A percentile compares a stretch with the other conserved stretches of the same genome.
Evolutionary conservation across 2,888 invertebrate genomes (phyloP).

Genomic region (Petrolisthes cinctipes): DNA sequence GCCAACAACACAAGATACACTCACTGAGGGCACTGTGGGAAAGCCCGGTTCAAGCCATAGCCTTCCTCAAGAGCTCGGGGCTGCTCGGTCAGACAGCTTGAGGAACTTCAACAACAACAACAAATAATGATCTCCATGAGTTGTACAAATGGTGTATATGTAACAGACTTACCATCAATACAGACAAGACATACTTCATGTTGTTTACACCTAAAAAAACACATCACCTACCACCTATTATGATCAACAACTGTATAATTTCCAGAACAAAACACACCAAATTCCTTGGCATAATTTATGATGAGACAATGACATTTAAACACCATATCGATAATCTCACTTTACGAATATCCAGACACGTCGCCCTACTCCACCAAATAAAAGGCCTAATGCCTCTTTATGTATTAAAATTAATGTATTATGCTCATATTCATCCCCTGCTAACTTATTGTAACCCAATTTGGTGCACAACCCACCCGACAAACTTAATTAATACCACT

Average conservation of each 20-base stretch:
- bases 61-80: too few species aligned
- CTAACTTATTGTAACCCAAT: neutral
- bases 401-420: neutral
- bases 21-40: too few species aligned
- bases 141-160: neutral
- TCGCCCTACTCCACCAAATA: too few species aligned
- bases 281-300: neutral
- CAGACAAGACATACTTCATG: neutral
- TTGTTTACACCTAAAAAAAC: neutral
- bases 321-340: too few species aligned
- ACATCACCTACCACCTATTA: neutral
- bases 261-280: neutral
- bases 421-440: neutral
- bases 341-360: too few species aligned
- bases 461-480: neutral
- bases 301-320: neutral
- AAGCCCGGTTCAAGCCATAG: too few species aligned
- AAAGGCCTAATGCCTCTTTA: neutral
- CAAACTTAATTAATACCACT: neutral
- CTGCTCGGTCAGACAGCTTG: too few species aligned
- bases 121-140: too few species aligned
- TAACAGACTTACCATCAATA: neutral
- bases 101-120: too few species aligned
- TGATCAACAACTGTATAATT: neutral
- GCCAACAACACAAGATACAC: too few species aligned